Evolutionary conservation across 2,888 invertebrate genomes (phyloP), one percentile per base, ranked within the genome.

Genomic region (Volucella inanis): DNA sequence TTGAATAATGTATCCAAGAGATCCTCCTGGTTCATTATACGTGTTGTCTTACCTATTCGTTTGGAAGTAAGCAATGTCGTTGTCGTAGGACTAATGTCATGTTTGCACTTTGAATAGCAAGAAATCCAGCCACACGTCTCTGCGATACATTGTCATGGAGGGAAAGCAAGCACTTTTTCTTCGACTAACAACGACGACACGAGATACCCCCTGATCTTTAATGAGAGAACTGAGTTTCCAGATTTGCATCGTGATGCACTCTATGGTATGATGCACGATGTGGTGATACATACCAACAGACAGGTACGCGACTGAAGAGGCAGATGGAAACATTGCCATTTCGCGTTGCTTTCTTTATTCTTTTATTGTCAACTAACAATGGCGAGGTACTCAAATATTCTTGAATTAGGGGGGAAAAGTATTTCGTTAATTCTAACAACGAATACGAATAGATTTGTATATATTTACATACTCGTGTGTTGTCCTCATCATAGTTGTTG

Each of bases 161-260:
- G 67, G 78, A 83, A 78, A 83, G 78, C 74, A 74, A 55, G 57
- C 61, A 83, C 62, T 74, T 64, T 11, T 54, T 22, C 61, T 72
- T 54, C 64, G 59, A 39, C 65, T 31, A 76, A 59, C 70, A 64
- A 82, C 31, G 31, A 31, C 61, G 67, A 57, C 70, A 79, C 70
- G 54, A 84, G 79, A 47, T 78, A 79, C 68, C 74, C 83, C 74
- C 68, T 84, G 83, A 84, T 79, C 83, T 31, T 1, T 84, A 75
- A 70, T 75, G 83, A 75, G 74, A 70, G 64, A 31, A 31, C 49
- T 47, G 54, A 41, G 74, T 83, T 83, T 78, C 72, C 45, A 70
- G 76, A 80, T 84, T 79, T 79, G 79, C 78, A 84, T 79, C 72
- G 55, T 74, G 15, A 39, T 57, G 22, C 68, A 47, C 18, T 45